phyloP scores from a whole-genome alignment of 2,113 vertebrate genomes.

The Gavia stellata region DNA sequence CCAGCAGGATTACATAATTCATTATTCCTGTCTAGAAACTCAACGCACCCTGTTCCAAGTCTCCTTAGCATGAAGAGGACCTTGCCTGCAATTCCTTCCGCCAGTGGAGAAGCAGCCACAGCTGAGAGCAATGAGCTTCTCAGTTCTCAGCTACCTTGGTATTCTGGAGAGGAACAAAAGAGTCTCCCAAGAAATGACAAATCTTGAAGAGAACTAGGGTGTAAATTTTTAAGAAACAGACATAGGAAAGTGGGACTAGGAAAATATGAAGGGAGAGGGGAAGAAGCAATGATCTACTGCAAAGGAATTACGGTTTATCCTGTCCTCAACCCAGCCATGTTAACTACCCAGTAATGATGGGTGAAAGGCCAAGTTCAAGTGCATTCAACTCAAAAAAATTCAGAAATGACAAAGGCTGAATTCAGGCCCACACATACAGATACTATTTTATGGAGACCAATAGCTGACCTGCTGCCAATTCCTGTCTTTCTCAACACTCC shows the following conservation, averaged over 20 bases:
- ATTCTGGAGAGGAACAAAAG: neutral
- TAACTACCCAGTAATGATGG: neutral
- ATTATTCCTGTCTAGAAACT: neutral
- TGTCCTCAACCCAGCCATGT: neutral
- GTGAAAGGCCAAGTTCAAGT: neutral
- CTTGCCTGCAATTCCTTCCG: neutral
- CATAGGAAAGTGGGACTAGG: neutral
- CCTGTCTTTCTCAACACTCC: neutral
- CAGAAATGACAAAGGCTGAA: neutral
- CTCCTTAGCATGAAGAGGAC: neutral
- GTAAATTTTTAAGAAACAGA: neutral
- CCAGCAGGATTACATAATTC: conserved; percentile 7
- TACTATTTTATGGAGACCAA: neutral
- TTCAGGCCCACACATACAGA: neutral
- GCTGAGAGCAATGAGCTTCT: neutral
- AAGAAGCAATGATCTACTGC: neutral
- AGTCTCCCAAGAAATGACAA: neutral
- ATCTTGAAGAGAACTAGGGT: neutral
- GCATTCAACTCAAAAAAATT: neutral
- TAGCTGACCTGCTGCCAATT: neutral
- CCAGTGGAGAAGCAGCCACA: neutral
- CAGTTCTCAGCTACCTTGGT: neutral
- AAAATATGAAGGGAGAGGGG: neutral
- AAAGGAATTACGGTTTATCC: neutral
- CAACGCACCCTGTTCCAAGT: neutral